Base-by-base conservation (phyloP, 2,113 vertebrate species). In the Chamaea fasciata region DNA sequence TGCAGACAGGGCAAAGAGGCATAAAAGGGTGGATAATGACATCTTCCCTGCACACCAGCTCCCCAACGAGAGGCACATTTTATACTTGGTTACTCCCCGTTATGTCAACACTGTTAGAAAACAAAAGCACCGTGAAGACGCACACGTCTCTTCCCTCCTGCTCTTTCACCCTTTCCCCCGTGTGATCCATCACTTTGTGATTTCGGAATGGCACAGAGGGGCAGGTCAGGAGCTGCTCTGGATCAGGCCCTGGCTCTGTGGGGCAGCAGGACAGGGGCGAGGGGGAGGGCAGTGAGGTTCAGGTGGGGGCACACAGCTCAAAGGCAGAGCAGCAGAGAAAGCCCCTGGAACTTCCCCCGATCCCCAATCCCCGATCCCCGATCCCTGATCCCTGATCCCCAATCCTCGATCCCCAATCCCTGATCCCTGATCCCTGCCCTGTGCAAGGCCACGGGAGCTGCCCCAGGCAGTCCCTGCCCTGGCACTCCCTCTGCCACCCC, bases 91-190 rank as follows among this genome's bases (percentile, higher is more conserved):
- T 96, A 96, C 93, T 95, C 73, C 94, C 89, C 88, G 94, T 93
- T 95, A 96, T 97, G 92, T 96, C 96, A 96, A 94, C 96, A 87
- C 94, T 93, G 94, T 95, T 93, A 89, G 88, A 69, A 96, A 96
- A 97, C 95, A 97, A 96, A 94, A 92, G 88, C 95, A 90, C 73
- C 93, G 65, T 78, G 90, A 96, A 96, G 62, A 63, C 4, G 39
- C 39, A 63, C 62, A 83, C 59, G 65, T 53, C 57, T 57, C 33
- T 30, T 2, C 35, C 64, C 70, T 47, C 17, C 47, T 27, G 37
- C 41, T 62, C 42, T 42, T 41, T 35, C 69, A 42, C 42, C 6
- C 28, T 28, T 23, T 46, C 30, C 35, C 5, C 74, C 30, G 50
- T 47, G 65, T 37, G 44, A 71, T 60, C 65, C 16, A 79, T 87